A percentile compares a stretch with the other conserved stretches of the same genome.
Conservation (phyloP, 2,888 invertebrate genomes). For the Panopea generosa region DNA sequence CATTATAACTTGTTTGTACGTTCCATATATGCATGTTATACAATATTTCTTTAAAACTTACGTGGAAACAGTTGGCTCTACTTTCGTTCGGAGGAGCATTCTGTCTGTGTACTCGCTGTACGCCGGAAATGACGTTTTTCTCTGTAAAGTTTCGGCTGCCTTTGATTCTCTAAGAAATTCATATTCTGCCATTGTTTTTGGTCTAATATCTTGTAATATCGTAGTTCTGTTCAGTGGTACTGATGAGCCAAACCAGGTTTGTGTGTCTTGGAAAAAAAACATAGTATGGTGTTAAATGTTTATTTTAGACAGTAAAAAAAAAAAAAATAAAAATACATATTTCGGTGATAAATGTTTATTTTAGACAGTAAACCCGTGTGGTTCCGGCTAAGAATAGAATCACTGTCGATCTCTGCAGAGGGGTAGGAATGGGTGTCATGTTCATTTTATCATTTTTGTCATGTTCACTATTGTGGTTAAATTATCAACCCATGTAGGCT, state of each 20-base stretch:
- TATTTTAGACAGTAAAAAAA: no score
- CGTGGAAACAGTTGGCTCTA: conserved; percentile 63
- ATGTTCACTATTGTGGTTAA: no score
- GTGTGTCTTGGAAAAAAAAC: conserved; percentile 70
- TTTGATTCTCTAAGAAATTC: conserved; percentile 63
- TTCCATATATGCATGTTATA: no score
- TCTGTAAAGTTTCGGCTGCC: conserved; percentile 48
- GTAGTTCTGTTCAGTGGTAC: conserved; percentile 79
- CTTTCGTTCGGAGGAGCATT: conserved; percentile 68
- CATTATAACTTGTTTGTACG: no score
- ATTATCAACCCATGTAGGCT: no score
- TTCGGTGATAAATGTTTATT: neutral
- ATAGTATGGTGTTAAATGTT: neutral
- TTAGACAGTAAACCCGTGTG: neutral
- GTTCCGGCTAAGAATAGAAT: no score
- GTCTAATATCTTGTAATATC: conserved; percentile 76
- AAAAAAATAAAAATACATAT: no score
- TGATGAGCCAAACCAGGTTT: conserved; percentile 82
- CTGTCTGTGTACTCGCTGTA: conserved; percentile 83
- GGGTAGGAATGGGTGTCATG: no score
- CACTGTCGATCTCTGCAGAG: no score
- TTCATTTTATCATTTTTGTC: no score
- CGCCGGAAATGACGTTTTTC: conserved; percentile 77
- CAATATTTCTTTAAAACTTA: no score
- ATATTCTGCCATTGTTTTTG: conserved; percentile 81